Conservation (phyloP, 2,888 invertebrate species). For the Autographa pulchrina region DNA sequence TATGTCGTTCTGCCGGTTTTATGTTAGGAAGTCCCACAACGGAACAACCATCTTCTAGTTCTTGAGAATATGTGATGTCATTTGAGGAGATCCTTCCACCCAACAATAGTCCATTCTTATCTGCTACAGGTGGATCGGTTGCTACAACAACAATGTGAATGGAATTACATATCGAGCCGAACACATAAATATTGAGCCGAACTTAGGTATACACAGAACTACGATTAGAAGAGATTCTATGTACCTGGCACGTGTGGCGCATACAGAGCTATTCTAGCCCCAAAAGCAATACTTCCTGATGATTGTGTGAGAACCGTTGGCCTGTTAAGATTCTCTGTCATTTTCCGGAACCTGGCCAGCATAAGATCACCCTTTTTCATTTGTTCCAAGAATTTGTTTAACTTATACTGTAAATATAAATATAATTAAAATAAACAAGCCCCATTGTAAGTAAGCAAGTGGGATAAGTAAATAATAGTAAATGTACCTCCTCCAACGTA, state of each 20-base stretch:
- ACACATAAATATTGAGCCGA: too few species aligned
- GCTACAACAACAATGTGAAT: constrained; percentile 59
- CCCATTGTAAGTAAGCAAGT: not conserved
- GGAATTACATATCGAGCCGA: not conserved
- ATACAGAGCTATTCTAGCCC: constrained; percentile 76
- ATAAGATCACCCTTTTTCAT: constrained; percentile 84
- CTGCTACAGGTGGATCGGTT: constrained; percentile 74
- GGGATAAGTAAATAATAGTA: not conserved
- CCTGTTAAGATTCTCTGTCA: constrained; percentile 79
- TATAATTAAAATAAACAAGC: not conserved
- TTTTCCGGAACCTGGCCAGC: constrained; percentile 82
- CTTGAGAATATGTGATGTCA: constrained; percentile 80
- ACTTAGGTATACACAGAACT: not conserved
- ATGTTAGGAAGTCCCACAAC: constrained; percentile 68
- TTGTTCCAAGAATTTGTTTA: constrained; percentile 80
- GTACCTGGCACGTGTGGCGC: constrained; percentile 82
- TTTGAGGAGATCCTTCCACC: constrained; percentile 81
- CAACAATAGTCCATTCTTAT: constrained; percentile 75
- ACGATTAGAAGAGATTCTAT: constrained; percentile 15
- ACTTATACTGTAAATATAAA: constrained; percentile 74
- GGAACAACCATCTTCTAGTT: constrained; percentile 79
- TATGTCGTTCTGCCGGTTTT: constrained; percentile 69
- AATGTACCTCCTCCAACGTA: constrained; percentile 81
- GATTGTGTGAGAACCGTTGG: constrained; percentile 79
- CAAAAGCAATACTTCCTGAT: constrained; percentile 77